A percentile compares a stretch with the other conserved stretches of the same genome.
Evolutionary conservation across 2,888 invertebrate genomes (phyloP).

Genomic region (Barypeithes pellucidus): DNA sequence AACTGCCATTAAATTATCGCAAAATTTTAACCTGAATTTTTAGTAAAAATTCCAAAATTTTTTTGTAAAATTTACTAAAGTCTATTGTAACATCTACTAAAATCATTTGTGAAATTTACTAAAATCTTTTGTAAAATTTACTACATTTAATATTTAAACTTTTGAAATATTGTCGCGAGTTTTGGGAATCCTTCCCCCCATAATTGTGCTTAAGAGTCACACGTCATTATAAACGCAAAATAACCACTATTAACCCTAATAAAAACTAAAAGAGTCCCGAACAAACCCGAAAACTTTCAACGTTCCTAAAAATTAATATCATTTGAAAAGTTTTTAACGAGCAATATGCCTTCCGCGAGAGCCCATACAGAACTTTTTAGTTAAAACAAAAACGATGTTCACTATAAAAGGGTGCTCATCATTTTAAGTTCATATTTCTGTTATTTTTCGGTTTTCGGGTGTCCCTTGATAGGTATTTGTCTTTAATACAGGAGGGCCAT

Average conservation of each 20-base stretch:
- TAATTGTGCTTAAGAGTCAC: background rate
- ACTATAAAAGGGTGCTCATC: conserved; percentile 51
- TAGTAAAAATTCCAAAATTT: no score
- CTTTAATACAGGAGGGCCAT: no score
- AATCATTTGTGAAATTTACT: no score
- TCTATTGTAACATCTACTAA: no score
- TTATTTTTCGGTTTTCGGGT: conserved; percentile 41
- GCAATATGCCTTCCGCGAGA: conserved; percentile 45
- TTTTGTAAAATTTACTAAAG: no score
- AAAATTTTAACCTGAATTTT: no score
- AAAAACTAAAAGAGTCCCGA: conserved; percentile 32
- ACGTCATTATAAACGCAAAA: background rate
- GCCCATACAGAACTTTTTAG: conserved; percentile 47
- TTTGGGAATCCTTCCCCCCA: background rate
- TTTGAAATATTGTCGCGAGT: no score
- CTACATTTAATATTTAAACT: no score
- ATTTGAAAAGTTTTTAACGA: conserved; percentile 52
- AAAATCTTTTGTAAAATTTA: no score
- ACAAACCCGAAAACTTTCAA: conserved; percentile 28
- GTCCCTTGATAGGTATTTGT: conserved; percentile 43
- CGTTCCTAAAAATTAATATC: conserved; percentile 43
- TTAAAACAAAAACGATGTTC: conserved; percentile 52
- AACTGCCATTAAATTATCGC: no score
- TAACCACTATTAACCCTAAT: conserved; percentile 21
- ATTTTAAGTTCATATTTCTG: conserved; percentile 44